Evolutionary conservation across 2,888 invertebrate species (phyloP), one percentile per base, ranked within the genome.

Genomic region (Tiphia femorata): DNA sequence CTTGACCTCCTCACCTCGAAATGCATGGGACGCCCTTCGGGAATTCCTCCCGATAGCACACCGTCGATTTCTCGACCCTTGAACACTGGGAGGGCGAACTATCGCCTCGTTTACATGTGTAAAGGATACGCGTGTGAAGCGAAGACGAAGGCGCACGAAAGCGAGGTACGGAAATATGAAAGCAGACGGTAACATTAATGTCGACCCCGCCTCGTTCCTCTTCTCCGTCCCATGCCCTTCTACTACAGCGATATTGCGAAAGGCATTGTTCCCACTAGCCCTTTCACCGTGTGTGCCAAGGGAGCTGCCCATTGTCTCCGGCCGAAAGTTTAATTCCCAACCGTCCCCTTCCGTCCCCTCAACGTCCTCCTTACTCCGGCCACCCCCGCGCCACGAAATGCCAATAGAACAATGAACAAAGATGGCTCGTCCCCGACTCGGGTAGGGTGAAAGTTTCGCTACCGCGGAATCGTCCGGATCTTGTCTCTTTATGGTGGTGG

Each of bases 241-340:
- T 50, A 29, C 46, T 35, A 37, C 53, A 51, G n/a, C n/a, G 62
- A 65, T 58, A 67, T 68, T 64, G 67, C 63, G 56, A 51, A n/a
- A 56, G 63, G 58, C 69, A 72, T 76, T 73, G 73, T 73, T 73
- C 66, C 57, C 59, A 47, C 14, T 53, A 57, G 66, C 62, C 66
- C 62, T 67, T 67, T 63, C 56, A 62, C n/a, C 47, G 58, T 61
- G 59, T 65, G 47, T 65, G 64, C 62, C 62, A 62, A 65, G 67
- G 58, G 63, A 54, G 54, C 46, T 53, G 51, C 56, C 58, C 66
- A 75, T 75, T 75, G 75, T 75, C 72, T 62, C 62, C 56, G 17
- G 40, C 47, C 67, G 62, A 75, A 75, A 73, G 72, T 75, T 75
- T 75, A 75, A 75, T 73, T 72, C 69, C 64, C 59, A 53, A 56